Evolutionary conservation across 37 sponge, comb jelly and placozoan genomes (phyloP).

Genomic region (Aphrocallistes beatrix): DNA sequence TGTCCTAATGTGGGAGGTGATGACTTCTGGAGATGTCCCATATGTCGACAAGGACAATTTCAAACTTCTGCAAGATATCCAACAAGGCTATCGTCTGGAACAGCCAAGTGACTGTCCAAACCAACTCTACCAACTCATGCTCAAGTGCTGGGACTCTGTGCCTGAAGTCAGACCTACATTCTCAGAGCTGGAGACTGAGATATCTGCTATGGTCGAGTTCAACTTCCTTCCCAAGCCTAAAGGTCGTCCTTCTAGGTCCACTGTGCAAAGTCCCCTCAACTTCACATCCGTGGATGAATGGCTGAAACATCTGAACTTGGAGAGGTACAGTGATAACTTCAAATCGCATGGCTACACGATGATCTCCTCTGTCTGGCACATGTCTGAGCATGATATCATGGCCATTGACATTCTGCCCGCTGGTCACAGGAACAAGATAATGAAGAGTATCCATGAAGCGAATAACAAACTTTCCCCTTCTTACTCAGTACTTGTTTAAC

Average conservation of each 20-base stretch:
- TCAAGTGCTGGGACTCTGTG: not conserved
- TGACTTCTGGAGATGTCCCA: slow-evolving; percentile 57
- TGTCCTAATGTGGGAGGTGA: slow-evolving; percentile 79
- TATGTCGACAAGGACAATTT: slow-evolving; percentile 69
- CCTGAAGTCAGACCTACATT: not conserved
- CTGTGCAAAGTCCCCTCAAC: slow-evolving; percentile 24
- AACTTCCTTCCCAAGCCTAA: not conserved
- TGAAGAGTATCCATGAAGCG: slow-evolving; percentile 27
- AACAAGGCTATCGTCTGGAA: not conserved
- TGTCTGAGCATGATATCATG: slow-evolving; percentile 35
- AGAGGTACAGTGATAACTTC: slow-evolving; percentile 37
- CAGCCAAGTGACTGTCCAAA: not conserved
- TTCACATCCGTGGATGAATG: slow-evolving; percentile 30
- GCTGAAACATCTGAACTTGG: slow-evolving; percentile 46
- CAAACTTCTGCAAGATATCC: slow-evolving; percentile 13
- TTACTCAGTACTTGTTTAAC: not conserved
- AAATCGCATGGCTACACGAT: slow-evolving; percentile 16
- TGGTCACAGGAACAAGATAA: slow-evolving; percentile 30
- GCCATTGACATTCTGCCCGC: slow-evolving; percentile 16
- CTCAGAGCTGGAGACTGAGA: not conserved
- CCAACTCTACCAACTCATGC: not conserved
- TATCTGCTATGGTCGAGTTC: not conserved
- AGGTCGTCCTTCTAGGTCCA: not conserved
- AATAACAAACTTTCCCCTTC: not conserved
- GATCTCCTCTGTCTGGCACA: slow-evolving; percentile 18